phyloP scores from a whole-genome alignment of 2,888 invertebrate genomes.

The Syrphus vitripennis region DNA sequence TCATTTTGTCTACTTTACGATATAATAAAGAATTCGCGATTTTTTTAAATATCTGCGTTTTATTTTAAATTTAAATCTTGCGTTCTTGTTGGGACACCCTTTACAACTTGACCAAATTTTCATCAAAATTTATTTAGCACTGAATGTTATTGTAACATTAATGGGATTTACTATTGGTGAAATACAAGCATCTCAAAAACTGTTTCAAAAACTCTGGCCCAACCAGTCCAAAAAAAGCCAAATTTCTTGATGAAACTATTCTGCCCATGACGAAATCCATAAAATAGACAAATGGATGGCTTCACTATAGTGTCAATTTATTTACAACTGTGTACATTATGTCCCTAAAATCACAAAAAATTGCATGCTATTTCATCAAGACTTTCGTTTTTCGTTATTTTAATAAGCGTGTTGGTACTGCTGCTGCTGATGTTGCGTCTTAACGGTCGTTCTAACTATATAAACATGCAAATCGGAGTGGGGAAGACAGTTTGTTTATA shows the following conservation, averaged over 20 bases:
- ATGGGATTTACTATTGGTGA: too few relatives aligned
- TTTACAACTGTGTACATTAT: background rate
- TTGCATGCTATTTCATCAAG: background rate
- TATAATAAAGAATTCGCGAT: too few relatives aligned
- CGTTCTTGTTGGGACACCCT: too few relatives aligned
- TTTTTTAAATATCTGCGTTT: too few relatives aligned
- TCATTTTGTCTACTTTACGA: too few relatives aligned
- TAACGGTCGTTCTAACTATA: background rate
- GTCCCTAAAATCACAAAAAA: slow-evolving; percentile 1
- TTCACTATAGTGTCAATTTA: slow-evolving; percentile 3
- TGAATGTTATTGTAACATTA: too few relatives aligned
- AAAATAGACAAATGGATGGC: slow-evolving; percentile 28
- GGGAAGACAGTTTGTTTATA: slow-evolving; percentile 47
- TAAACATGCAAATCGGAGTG: background rate
- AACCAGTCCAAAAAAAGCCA: background rate
- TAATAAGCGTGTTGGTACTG: slow-evolving; percentile 13
- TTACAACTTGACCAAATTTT: too few relatives aligned
- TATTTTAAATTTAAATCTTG: too few relatives aligned
- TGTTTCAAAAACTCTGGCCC: background rate
- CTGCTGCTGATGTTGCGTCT: background rate
- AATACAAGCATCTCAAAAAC: background rate
- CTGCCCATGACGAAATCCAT: background rate
- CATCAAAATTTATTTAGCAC: too few relatives aligned
- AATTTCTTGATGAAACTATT: background rate
- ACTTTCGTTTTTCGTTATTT: slow-evolving; percentile 16